A percentile compares a stretch with the other conserved stretches of the same genome.
Conservation (phyloP, 2,113 vertebrate genomes). For the Bungarus multicinctus region DNA sequence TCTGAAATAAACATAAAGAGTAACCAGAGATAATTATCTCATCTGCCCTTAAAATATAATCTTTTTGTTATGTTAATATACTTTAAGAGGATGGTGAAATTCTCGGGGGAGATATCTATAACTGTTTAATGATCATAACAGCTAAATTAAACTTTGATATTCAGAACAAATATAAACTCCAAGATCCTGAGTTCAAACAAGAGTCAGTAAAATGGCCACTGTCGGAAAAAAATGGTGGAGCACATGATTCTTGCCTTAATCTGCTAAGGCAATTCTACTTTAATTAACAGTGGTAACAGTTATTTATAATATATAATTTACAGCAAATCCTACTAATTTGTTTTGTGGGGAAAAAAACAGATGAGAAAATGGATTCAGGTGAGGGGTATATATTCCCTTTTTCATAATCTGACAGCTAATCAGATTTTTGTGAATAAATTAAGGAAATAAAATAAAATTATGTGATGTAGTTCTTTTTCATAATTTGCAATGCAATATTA, state of each 20-base stretch:
- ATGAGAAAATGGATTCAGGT: neutral
- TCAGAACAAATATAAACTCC: neutral
- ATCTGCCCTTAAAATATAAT: neutral
- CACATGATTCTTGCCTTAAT: neutral
- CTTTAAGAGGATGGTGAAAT: neutral
- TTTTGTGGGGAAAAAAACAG: neutral
- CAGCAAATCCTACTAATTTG: neutral
- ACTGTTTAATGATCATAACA: neutral
- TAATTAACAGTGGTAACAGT: neutral
- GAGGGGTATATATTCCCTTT: neutral
- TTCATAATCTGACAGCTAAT: neutral
- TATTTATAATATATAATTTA: neutral
- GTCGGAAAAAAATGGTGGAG: neutral
- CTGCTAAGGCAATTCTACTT: neutral
- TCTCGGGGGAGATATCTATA: neutral
- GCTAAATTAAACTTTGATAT: neutral
- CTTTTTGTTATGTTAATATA: neutral
- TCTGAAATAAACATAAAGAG: neutral
- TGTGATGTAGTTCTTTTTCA: neutral
- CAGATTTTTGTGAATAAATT: neutral
- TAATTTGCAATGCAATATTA: neutral
- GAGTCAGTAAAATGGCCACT: too few species aligned
- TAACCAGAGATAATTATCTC: neutral
- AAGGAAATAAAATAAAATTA: neutral
- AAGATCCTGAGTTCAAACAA: neutral